Evolutionary conservation across 2,113 vertebrate genomes (phyloP).

Genomic region (Ceratotherium simum): DNA sequence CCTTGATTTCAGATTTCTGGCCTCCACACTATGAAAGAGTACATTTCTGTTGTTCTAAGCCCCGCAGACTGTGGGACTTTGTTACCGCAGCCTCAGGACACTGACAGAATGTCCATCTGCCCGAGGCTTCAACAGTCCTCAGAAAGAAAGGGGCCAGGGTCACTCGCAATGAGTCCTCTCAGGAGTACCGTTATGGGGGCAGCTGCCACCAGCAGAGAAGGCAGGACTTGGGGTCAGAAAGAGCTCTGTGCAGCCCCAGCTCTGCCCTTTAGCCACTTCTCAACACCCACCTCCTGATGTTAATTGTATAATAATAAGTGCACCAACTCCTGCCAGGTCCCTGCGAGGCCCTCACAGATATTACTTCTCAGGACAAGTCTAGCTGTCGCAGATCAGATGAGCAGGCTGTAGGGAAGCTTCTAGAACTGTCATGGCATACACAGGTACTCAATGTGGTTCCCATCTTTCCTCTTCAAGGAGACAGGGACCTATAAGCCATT

Average conservation of each 20-base stretch:
- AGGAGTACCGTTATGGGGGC: not conserved
- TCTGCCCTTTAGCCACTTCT: not conserved
- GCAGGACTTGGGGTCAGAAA: not conserved
- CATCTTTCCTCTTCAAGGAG: slow-evolving; percentile 69
- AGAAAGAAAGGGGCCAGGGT: not conserved
- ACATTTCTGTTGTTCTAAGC: not conserved
- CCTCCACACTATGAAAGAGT: not conserved
- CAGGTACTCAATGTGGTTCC: not conserved
- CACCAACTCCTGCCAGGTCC: not conserved
- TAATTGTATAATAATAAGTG: rapidly evolving
- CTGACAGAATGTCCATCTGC: too few species aligned
- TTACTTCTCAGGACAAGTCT: not conserved
- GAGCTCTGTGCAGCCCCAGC: too few species aligned
- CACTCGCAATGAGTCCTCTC: too few species aligned
- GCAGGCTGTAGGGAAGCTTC: not conserved
- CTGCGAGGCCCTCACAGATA: too few species aligned
- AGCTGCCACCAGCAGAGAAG: not conserved
- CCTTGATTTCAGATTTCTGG: not conserved
- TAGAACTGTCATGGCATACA: not conserved
- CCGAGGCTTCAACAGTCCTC: rapidly evolving
- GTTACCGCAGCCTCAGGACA: not conserved
- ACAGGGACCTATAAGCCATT: slow-evolving; percentile 66
- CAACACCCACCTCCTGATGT: not conserved
- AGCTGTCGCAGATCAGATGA: too few species aligned
- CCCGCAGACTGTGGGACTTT: not conserved